These are phyloP conservation scores for Hypothenemus hampei DNA, from an alignment of 1,140 invertebrate species.

Conservation along the genomic window DNA sequence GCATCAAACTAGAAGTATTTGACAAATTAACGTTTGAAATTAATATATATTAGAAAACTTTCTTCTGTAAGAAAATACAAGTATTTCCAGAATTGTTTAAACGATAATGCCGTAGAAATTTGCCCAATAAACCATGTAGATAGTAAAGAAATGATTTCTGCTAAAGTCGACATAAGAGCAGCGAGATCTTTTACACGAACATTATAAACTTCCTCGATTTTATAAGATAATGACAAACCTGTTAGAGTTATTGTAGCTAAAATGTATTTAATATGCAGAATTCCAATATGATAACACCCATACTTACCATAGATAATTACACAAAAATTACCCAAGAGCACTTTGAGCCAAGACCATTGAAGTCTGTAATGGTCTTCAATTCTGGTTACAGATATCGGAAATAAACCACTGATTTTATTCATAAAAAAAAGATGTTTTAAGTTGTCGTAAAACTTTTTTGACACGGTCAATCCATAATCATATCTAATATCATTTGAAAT, in stretches of 20 bases:
- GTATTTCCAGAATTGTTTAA: constrained; percentile 19
- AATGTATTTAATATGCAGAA: background rate
- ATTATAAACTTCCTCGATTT: constrained; percentile 14
- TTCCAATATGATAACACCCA: too few relatives aligned
- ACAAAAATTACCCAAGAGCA: constrained; percentile 8
- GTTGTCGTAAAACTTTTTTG: constrained; percentile 11
- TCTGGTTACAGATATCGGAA: constrained; percentile 12
- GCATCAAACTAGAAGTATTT: constrained; percentile 11
- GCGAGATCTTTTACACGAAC: constrained; percentile 3
- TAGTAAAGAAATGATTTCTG: constrained; percentile 7
- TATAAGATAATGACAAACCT: constrained; percentile 4
- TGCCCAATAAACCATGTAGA: constrained; percentile 17
- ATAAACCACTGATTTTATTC: constrained; percentile 10
- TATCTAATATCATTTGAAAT: background rate
- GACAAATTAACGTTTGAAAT: background rate
- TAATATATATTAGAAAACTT: background rate
- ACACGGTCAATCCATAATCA: constrained; percentile 2
- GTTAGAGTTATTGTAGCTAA: constrained; percentile 6
- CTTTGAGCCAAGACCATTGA: constrained; percentile 17
- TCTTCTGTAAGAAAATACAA: constrained; percentile 5
- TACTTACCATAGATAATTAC: constrained; percentile 5
- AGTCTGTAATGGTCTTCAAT: constrained; percentile 1
- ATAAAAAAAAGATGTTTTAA: constrained; percentile 13
- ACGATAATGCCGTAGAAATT: constrained; percentile 1
- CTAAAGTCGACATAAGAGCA: constrained; percentile 5